Evolutionary conservation across 2,888 invertebrate species (phyloP), one percentile per base, ranked within the genome.

Genomic region (Watsonalla binaria): DNA sequence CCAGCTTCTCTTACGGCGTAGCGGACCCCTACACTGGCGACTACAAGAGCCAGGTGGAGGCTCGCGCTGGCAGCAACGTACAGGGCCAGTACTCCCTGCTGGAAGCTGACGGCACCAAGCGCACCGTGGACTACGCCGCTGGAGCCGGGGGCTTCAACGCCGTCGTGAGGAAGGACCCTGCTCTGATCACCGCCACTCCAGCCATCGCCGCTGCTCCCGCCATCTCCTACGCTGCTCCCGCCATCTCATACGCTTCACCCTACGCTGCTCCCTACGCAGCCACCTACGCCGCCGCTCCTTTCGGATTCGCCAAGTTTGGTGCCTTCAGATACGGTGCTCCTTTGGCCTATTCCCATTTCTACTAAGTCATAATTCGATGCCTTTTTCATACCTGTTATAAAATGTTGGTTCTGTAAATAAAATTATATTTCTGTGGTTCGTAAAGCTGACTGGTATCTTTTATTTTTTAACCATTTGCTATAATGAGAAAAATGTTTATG

Each of bases 81-180:
- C 82, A 83, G 58, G 92, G 92, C 47, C 91, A 91, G 68, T 92
- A 92, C 83, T 90, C 91, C 35, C 82, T 92, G 50, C 70, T 86
- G 56, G 92, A 92, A 60, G 73, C 92, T 37, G 92, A 92, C 61
- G 92, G 92, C 56, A 87, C 90, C 45, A 80, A 83, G 53, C 85
- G 92, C 54, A 92, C 86, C 11, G 92, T 92, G 0, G 92, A 92
- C 77, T 92, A 92, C 74, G 86, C 90, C n/a, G 92, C 92, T 37
- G 92, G 90, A 46, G 84, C 70, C 5, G 72, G 79, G 51, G 92
- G 92, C 8, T 92, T 92, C 84, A 92, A 92, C 79, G 92, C 92
- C 45, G 70, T 91, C 50, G 92, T 92, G 6, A 83, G 88, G 66
- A 91, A 90, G 56, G 91, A 90, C 78, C 91, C 92, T 5, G 86